Evolutionary conservation across 2,797 vertebrate species (phyloP), one percentile per base, ranked within the genome.

Genomic region (Leptodactylus fallax): DNA sequence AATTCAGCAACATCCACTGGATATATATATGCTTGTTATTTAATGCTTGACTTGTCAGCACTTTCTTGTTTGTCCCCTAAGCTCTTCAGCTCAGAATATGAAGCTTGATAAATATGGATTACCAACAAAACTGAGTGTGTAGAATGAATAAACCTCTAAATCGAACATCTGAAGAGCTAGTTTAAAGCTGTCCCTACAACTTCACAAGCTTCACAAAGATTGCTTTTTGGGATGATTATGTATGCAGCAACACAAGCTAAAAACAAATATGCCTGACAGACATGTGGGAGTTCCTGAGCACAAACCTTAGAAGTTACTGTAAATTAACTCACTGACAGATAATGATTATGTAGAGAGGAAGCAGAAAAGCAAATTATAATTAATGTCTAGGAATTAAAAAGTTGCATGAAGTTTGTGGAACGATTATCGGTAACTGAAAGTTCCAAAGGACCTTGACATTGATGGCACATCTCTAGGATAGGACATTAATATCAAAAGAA

Each of bases 201-300:
- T 81, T 81, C 79, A 81, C 60, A 51, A 65, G 63, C 13, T 10
- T 81, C 79, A 81, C 60, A 49, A 65, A n/a, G 36, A 36, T 36
- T 36, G 63, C 14, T 11, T 55, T 82, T 13, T 12, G 16, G 13
- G n/a, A 23, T 53, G 7, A 65, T 23, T 80, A 80, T 80, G 56
- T n/a, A 80, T 36, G 12, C 60, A 14, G 45, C 17, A 3, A 25
- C 45, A 23, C 36, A 36, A 36, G 36, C 36, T 36, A 36, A 7
- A 65, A 56, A 27, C 16, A 69, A 67, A 55, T 27, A 53, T 36
- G 51, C n/a, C 53, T 83, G 65, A 45, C 67, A 45, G 81, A 27
- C 51, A 83, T 14, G 49, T 56, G 53, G 51, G 17, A 55, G 23
- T 83, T 72, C 1, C 23, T 71, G n/a, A n/a, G 67, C 65, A 72